Evolutionary conservation across 2,113 vertebrate genomes (phyloP).

Genomic region (Myiozetetes cayanensis): DNA sequence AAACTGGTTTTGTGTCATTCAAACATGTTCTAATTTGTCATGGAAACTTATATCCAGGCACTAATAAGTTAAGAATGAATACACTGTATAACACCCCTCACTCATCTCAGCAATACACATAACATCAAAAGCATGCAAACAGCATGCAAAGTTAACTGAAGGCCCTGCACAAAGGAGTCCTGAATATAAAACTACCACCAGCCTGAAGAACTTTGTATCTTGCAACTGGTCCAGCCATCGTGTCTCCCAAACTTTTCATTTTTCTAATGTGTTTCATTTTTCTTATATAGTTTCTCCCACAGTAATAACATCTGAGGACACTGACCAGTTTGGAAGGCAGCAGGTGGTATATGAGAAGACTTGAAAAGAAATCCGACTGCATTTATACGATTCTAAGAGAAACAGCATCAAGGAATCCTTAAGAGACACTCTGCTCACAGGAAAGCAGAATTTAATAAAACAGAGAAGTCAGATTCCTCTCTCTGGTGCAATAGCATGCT

Average conservation of each 20-base stretch:
- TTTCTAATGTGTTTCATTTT: background rate
- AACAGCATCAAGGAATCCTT: background rate
- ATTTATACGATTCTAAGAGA: background rate
- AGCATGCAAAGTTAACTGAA: background rate
- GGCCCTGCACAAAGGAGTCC: background rate
- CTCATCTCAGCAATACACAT: background rate
- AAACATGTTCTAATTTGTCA: background rate
- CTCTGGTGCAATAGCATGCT: background rate
- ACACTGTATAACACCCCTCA: background rate
- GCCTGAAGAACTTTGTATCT: background rate
- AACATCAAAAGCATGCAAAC: background rate
- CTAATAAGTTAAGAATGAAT: background rate
- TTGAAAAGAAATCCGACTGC: constrained; percentile 19
- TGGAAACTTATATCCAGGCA: background rate
- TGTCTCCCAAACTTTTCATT: background rate
- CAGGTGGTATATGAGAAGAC: constrained; percentile 45
- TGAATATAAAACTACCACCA: background rate
- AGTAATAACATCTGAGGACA: constrained; percentile 13
- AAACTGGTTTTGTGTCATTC: background rate
- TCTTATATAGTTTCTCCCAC: background rate
- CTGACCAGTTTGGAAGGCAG: background rate
- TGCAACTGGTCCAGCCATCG: background rate
- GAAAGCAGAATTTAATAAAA: constrained; percentile 49
- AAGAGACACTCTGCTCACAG: background rate
- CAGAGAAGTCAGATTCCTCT: background rate